These are phyloP conservation scores for Trachops cirrhosus DNA, from an alignment of 2,797 vertebrate species.

Conservation along the genomic window DNA sequence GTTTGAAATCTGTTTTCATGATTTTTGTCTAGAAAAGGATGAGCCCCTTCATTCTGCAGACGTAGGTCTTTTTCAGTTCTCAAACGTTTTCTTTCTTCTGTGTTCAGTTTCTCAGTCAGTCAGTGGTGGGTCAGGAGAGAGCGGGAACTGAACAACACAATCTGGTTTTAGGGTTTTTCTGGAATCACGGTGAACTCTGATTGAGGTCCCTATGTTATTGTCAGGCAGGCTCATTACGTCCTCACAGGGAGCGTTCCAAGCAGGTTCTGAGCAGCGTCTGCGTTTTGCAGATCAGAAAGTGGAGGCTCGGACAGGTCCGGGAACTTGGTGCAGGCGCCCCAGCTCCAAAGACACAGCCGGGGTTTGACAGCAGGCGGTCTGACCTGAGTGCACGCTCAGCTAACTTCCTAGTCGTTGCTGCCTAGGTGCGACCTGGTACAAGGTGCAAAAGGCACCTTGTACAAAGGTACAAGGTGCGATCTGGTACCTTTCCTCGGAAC, in stretches of 20 bases:
- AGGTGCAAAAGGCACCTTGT: too few relatives aligned
- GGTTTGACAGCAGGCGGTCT: neutral
- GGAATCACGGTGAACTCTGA: neutral
- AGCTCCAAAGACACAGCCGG: neutral
- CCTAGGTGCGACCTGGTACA: too few relatives aligned
- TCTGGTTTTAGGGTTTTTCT: neutral
- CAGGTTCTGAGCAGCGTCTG: neutral
- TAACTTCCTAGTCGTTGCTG: neutral
- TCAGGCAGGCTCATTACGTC: neutral
- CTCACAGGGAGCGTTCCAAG: neutral
- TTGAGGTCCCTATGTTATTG: neutral
- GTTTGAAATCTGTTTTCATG: neutral
- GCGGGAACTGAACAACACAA: neutral
- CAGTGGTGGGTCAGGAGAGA: neutral
- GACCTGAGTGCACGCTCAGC: neutral
- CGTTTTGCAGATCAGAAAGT: neutral
- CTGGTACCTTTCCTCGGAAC: neutral
- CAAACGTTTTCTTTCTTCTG: neutral
- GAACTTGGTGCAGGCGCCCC: neutral
- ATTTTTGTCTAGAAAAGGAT: neutral
- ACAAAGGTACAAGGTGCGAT: too few relatives aligned
- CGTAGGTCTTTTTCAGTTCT: neutral
- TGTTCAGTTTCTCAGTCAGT: neutral
- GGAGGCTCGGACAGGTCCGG: neutral
- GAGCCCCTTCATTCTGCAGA: neutral